Base-by-base conservation (phyloP, 2,888 invertebrate genomes). In the Cacoxenus indagator region DNA sequence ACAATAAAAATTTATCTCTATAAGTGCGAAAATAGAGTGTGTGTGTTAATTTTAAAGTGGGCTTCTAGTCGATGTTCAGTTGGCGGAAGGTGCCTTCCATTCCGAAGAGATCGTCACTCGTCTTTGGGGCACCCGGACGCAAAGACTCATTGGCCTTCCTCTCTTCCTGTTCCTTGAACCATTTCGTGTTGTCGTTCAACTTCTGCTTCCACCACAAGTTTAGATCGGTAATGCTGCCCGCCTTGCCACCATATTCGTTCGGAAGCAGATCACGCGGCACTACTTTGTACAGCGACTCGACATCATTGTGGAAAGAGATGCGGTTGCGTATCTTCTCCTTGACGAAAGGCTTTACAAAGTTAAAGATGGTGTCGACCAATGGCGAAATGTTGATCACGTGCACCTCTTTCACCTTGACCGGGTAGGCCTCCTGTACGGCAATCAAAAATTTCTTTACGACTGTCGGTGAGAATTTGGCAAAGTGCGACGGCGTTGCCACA, bases 1-100 rank as follows among this genome's bases (percentile, higher is more conserved):
- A 37, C 37, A 37, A 37, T 1, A 37, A 37, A 48, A 17, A 19
- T 48, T 17, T 48, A 48, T 48, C n/a, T 19, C 6, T 17, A n/a
- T 17, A 48, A 37, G 37, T 48, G 19, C 19, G 9, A n/a, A 17
- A 14, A 48, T 19, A 17, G n/a, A 17, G 17, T n/a, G 6, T 6
- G 17, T 48, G 11, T 48, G 48, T 48, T 11, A 5, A 48, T 48
- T 14, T 19, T 6, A 48, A 2, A 6, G 48, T 1, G 17, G 8
- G 48, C 48, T 4, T 19, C 78, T 90, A 95, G 89, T 95, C 95
- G 82, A 96, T 95, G 79, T 92, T 91, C 69, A 96, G 89, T 87
- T 96, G 94, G 82, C 95, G 92, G 90, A 96, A 96, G 61, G 95
- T 95, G 48, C 96, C 96, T 81, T 96, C 96, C 81, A 96, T 91